Evolutionary conservation across 2,113 vertebrate species (phyloP), one percentile per base, ranked within the genome.

Genomic region (Oncorhynchus masou): DNA sequence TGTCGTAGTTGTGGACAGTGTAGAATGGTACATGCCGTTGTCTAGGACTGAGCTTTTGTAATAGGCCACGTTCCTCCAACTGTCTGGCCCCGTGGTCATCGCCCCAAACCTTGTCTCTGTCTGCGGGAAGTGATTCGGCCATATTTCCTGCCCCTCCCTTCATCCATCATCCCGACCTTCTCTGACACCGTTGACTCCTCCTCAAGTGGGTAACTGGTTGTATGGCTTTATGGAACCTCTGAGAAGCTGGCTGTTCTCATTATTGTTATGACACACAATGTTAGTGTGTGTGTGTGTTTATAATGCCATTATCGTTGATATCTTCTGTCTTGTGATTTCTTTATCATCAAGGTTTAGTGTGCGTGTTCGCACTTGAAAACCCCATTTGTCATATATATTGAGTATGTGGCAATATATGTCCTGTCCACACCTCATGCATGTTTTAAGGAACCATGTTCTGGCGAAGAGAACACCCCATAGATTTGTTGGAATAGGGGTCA

Each of bases 371-470:
- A 45, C 39, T 31, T 45, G 20, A 22, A 45, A 19, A 20, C 27
- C 27, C 13, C 3, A 48, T 78, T 59, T 78, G 65, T 78, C 39
- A 70, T 69, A 65, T 70, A 49, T 74, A 74, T 74, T 74, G 71
- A 74, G 60, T 66, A 13, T 29, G 25, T 29, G 64, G 15, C 13
- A 19, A 54, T 19, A 16, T 54, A 15, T 54, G 12, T 54, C 51
- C 51, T 54, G 51, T 19, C 51, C 51, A 54, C 51, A 54, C 3
- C 12, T 54, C 16, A 54, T 54, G 51, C 16, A 54, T 54, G 51
- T 54, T 45, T 45, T 45, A 39, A 39, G 39, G 39, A 39, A 39
- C 39, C 39, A 39, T 9, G 39, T 39, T 39, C 39, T 39, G 39
- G 39, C 39, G 9, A 60, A 16, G 57, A 60, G 57, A 8, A 19